Evolutionary conservation across 2,113 vertebrate species (phyloP), one percentile per base, ranked within the genome.

Genomic region (Leucoraja erinaceus): DNA sequence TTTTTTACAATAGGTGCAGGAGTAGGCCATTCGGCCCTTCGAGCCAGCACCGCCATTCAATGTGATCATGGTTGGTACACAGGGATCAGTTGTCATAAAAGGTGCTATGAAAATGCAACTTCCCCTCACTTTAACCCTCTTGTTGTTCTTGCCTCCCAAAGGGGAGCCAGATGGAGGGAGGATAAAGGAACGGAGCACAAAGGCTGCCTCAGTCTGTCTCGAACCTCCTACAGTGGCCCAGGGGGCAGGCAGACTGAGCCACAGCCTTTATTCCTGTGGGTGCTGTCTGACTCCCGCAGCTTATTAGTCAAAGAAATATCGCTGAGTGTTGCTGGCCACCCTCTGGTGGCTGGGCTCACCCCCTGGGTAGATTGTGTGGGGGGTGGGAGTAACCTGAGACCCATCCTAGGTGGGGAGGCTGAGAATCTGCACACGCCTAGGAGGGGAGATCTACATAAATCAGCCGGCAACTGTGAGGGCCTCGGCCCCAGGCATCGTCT

Each of bases 401-500:
- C 28, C 61, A 63, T 31, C 28, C 25, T 59, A 11, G 4, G 18
- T 31, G 28, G 31, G 83, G 59, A 63, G 14, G 28, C 38, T 31
- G 4, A 22, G 12, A 31, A 88, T 6, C 59, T 0, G 59, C 25
- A 31, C 14, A 63, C 12, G 10, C 56, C 14, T 0, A 63, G 28
- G 56, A 59, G 12, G 18, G 56, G 56, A 86, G 83, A 12, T 66
- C 7, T 31, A 5, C 14, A 88, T 83, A 63, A 86, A 63, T 16
- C 25, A 31, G 16, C n/a, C 14, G 12, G 10, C 10, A 10, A 59
- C 25, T 86, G 81, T n/a, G 56, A 63, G 61, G 83, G 59, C 31
- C n/a, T n/a, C 83, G 31, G 83, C 61, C 63, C 83, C 59, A 88
- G 59, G 63, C 83, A 88, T 88, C 63, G 83, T 59, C 83, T 88